Conservation (phyloP, 2,113 vertebrate species). For the Phocoena phocoena region DNA sequence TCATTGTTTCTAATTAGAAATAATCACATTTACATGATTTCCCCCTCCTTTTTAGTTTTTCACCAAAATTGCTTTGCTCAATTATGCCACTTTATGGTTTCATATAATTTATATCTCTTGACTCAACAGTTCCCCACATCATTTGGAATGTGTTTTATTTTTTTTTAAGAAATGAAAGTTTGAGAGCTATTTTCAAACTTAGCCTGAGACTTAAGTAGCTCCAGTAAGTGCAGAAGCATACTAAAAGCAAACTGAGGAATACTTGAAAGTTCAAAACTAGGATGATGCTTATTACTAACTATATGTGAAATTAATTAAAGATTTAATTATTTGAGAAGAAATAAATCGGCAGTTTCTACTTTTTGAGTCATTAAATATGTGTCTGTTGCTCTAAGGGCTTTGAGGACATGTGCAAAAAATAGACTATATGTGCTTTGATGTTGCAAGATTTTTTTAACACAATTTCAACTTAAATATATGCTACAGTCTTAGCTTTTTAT, state of each 20-base stretch:
- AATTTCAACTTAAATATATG: slow-evolving; percentile 58
- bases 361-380: slow-evolving; percentile 78
- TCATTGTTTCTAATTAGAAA: slow-evolving; percentile 80
- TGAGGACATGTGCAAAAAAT: slow-evolving; percentile 44
- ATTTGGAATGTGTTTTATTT: slow-evolving; percentile 56
- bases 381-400: slow-evolving; percentile 72
- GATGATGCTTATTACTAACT: slow-evolving; percentile 71
- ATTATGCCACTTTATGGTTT: slow-evolving; percentile 71
- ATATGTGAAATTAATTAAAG: slow-evolving; percentile 79
- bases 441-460: slow-evolving; percentile 53
- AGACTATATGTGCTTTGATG: slow-evolving; percentile 63
- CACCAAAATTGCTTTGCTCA: slow-evolving; percentile 69
- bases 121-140: slow-evolving; percentile 69
- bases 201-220: slow-evolving; percentile 55
- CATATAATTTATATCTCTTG: slow-evolving; percentile 70
- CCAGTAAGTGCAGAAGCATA: slow-evolving; percentile 38
- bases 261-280: slow-evolving; percentile 72
- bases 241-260: slow-evolving; percentile 55
- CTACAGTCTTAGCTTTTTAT: slow-evolving; percentile 45
- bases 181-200: slow-evolving; percentile 64
- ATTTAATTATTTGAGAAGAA: slow-evolving; percentile 77
- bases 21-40: slow-evolving; percentile 78
- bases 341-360: slow-evolving; percentile 75
- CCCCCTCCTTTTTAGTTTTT: slow-evolving; percentile 75
- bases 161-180: slow-evolving; percentile 73